These are phyloP conservation scores for Barbus barbus DNA, from an alignment of 2,113 vertebrate genomes.

Conservation along the genomic window DNA sequence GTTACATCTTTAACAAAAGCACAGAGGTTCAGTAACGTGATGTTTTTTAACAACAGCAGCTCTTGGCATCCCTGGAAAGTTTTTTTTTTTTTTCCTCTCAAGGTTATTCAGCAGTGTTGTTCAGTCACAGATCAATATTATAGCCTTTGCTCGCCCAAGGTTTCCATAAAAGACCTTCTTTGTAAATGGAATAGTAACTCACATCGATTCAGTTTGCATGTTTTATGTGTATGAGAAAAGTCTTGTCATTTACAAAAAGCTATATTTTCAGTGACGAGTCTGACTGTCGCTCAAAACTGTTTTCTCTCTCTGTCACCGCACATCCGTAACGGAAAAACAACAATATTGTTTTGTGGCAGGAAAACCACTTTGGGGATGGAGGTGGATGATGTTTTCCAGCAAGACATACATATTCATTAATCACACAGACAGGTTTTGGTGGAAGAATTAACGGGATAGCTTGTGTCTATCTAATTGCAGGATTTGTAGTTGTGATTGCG, in stretches of 20 bases:
- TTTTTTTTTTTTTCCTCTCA: constrained; percentile 33
- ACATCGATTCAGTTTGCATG: constrained; percentile 56
- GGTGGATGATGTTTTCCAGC: no score
- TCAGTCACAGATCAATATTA: constrained; percentile 65
- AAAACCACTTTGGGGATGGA: not conserved
- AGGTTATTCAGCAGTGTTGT: constrained; percentile 57
- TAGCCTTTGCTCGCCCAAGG: constrained; percentile 52
- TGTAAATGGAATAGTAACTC: constrained; percentile 57
- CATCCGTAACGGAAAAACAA: constrained; percentile 27
- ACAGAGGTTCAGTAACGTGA: no score
- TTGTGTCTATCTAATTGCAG: constrained; percentile 69
- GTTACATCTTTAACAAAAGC: no score
- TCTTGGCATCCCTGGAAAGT: constrained; percentile 48
- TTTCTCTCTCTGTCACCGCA: not conserved
- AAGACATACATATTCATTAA: constrained; percentile 35
- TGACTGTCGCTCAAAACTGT: not conserved
- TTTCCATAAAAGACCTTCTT: constrained; percentile 51
- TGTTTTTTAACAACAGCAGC: not conserved
- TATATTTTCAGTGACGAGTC: not conserved
- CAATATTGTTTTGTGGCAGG: not conserved
- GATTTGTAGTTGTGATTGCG: constrained; percentile 65
- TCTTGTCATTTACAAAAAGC: constrained; percentile 25
- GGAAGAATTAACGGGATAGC: constrained; percentile 54
- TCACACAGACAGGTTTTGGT: not conserved
- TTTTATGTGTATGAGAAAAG: constrained; percentile 38